Conservation (phyloP, 2,797 vertebrate species). For the Tokudaia muenninki region DNA sequence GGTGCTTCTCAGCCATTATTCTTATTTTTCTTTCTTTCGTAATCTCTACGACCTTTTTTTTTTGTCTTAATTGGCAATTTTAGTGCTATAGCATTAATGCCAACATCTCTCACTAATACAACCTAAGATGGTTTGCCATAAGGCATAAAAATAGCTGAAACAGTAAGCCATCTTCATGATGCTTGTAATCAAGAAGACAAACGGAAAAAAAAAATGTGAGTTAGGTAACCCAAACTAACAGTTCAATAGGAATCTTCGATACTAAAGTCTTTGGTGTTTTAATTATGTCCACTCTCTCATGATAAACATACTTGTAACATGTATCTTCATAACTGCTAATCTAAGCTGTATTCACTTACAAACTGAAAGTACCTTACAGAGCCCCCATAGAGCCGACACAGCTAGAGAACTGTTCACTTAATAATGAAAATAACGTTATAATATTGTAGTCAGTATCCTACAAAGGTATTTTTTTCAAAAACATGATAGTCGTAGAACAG, state of each 20-base stretch:
- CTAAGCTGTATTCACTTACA: slow-evolving; percentile 78
- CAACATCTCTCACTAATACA: slow-evolving; percentile 80
- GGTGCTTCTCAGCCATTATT: too few species aligned
- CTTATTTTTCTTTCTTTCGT: not conserved
- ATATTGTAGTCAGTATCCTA: slow-evolving; percentile 81
- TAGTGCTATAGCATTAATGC: slow-evolving; percentile 70
- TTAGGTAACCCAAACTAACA: slow-evolving; percentile 82
- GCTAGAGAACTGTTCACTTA: slow-evolving; percentile 79
- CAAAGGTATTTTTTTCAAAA: slow-evolving; percentile 72
- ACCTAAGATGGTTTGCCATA: slow-evolving; percentile 67
- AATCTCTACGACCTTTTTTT: slow-evolving; percentile 56
- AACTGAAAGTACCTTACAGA: slow-evolving; percentile 78
- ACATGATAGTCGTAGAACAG: slow-evolving; percentile 74
- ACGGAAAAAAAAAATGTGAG: slow-evolving; percentile 79
- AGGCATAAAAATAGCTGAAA: slow-evolving; percentile 66
- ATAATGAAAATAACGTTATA: slow-evolving; percentile 81
- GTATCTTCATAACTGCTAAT: slow-evolving; percentile 82
- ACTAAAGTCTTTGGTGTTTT: slow-evolving; percentile 81
- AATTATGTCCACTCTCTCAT: slow-evolving; percentile 81
- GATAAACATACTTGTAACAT: slow-evolving; percentile 75
- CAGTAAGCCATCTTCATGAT: slow-evolving; percentile 73
- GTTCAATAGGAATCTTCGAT: slow-evolving; percentile 80
- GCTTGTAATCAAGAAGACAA: slow-evolving; percentile 81
- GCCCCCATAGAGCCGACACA: slow-evolving; percentile 80
- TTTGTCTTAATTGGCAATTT: slow-evolving; percentile 72